A percentile compares a stretch with the other conserved stretches of the same genome.
These are phyloP conservation scores for Uropsilus gracilis DNA, from an alignment of 2,113 vertebrate genomes.

Conservation along the genomic window DNA sequence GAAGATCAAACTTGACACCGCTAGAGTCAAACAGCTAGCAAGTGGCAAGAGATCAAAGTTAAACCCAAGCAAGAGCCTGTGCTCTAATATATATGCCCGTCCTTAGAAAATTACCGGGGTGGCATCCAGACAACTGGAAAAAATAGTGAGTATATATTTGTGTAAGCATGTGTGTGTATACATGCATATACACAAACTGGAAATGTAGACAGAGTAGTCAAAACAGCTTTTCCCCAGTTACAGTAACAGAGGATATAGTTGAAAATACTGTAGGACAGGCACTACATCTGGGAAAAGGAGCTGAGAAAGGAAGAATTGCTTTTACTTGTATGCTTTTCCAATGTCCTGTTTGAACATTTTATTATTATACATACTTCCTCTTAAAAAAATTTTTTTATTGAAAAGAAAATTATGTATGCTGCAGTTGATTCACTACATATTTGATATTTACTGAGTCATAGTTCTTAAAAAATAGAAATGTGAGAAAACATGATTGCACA, in stretches of 20 bases:
- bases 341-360: neutral
- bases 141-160: neutral
- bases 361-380: neutral
- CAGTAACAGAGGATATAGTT: neutral
- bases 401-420: slow-evolving; percentile 31
- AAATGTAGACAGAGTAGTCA: neutral
- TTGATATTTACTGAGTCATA: slow-evolving; percentile 23
- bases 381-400: slow-evolving; percentile 2
- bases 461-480: slow-evolving; percentile 3
- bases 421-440: neutral
- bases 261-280: neutral
- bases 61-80: neutral
- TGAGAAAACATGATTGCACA: neutral
- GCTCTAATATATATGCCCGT: neutral
- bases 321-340: neutral
- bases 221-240: neutral
- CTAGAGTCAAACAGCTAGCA: neutral
- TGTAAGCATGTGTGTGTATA: neutral
- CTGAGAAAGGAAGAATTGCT: neutral
- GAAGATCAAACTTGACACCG: neutral
- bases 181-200: neutral
- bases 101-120: neutral
- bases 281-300: neutral
- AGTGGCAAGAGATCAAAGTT: neutral
- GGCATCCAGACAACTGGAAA: neutral